Evolutionary conservation across 2,797 vertebrate species (phyloP), one percentile per base, ranked within the genome.

Genomic region (Myoxocephalus aenaeus): DNA sequence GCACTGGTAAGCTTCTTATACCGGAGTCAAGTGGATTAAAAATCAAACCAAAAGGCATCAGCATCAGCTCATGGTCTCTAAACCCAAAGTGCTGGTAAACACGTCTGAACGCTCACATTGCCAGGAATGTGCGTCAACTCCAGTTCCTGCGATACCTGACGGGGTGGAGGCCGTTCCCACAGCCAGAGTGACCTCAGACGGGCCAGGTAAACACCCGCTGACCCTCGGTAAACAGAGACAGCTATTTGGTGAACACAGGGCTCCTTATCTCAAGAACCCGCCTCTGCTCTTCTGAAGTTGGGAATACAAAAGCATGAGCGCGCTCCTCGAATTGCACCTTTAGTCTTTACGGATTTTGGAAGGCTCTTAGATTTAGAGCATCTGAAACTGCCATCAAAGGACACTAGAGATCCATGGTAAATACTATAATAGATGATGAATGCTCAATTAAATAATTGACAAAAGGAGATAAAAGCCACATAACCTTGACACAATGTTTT

Each of bases 191-290:
- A 84, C 85, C 89, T 86, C 44, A 66, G 69, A 75, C 54, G 7
- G 53, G 67, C 77, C 83, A 76, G 79, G 81, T 80, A 84, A 88
- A 87, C 57, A 89, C 65, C 2, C 5, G 34, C 38, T 82, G 81
- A 82, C 89, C 87, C 70, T 85, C 32, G 25, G 86, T 38, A 84
- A 86, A 91, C 81, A 90, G 5, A 86, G 53, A 3, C 77, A 71
- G 69, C 20, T 88, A 81, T 92, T 77, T 70, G 64, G 66, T 62
- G 67, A 81, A 63, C 58, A 56, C 75, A 73, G 56, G 74, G 59
- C 70, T 65, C 71, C 84, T 92, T 88, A 92, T 91, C 88, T 88
- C 68, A 13, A 70, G 44, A 80, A 18, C 17, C 48, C 20, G 29
- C 67, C 36, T 22, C 58, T 48, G 3, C 36, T 67, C 36, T 10